A percentile compares a stretch with the other conserved stretches of the same genome.
Conservation (phyloP, 2,113 vertebrate species). For the Tetrax tetrax region DNA sequence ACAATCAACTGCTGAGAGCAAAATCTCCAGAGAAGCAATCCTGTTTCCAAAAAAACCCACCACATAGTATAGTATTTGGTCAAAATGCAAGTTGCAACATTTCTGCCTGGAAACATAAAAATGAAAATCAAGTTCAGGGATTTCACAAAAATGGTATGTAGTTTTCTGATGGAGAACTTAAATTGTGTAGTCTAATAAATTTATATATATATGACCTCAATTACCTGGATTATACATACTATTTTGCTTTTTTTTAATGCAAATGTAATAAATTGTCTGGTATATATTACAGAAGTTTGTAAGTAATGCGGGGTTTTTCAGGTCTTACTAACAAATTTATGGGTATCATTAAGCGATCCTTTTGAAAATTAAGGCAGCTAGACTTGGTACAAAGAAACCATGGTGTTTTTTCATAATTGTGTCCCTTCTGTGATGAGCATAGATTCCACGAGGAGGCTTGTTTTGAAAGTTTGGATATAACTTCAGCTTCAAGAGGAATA, state of each 20-base stretch:
- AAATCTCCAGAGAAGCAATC: constrained; percentile 53
- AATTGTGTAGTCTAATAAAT: not conserved
- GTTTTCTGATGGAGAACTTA: not conserved
- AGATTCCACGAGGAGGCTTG: not conserved
- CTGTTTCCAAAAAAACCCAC: constrained; percentile 27
- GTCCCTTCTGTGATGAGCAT: not conserved
- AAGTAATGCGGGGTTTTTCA: not conserved
- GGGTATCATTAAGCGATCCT: not conserved
- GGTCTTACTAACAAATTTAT: not conserved
- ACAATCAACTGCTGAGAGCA: constrained; percentile 42
- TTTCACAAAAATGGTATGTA: constrained; percentile 47
- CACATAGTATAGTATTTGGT: constrained; percentile 2
- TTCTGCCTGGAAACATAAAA: constrained; percentile 60
- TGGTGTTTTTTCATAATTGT: not conserved
- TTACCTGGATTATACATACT: constrained; percentile 12
- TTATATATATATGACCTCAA: not conserved
- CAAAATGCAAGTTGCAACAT: constrained; percentile 37
- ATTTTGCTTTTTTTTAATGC: not conserved
- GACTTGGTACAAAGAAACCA: not conserved
- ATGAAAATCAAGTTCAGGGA: constrained; percentile 44
- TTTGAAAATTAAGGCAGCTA: not conserved
- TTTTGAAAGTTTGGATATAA: not conserved
- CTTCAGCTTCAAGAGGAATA: not conserved
- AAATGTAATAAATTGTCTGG: not conserved
- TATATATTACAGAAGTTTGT: not conserved